Conservation (phyloP, 2,888 invertebrate genomes). For the Erebia palarica region DNA sequence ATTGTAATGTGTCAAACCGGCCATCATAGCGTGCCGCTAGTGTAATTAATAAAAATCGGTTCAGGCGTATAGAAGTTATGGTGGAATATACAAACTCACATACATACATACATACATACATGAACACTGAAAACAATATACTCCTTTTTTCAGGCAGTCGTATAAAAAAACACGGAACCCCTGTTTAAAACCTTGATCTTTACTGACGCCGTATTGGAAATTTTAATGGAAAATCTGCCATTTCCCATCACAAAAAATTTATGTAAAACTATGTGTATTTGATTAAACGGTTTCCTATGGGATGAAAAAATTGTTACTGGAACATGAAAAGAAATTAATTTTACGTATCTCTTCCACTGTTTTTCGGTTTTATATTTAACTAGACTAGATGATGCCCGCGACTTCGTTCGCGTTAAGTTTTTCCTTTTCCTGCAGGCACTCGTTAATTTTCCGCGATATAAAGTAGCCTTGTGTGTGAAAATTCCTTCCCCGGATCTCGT, state of each 20-base stretch:
- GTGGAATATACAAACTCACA: too few relatives aligned
- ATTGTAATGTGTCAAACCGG: too few relatives aligned
- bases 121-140: too few relatives aligned
- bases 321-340: neutral
- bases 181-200: neutral
- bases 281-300: constrained; percentile 5
- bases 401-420: neutral
- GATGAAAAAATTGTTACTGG: neutral
- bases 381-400: neutral
- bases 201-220: constrained; percentile 15
- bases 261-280: constrained; percentile 12
- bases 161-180: constrained; percentile 22
- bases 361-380: neutral
- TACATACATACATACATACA: too few relatives aligned
- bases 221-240: constrained; percentile 36
- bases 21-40: too few relatives aligned
- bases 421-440: neutral
- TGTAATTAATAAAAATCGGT: too few relatives aligned
- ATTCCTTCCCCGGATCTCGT: too few relatives aligned
- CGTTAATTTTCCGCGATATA: too few relatives aligned
- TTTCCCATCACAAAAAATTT: constrained; percentile 16
- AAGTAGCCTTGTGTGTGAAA: too few relatives aligned
- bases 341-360: neutral
- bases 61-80: too few relatives aligned
- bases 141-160: too few relatives aligned